Conservation (phyloP, 1,140 invertebrate species). For the Drosophila kikkawai region DNA sequence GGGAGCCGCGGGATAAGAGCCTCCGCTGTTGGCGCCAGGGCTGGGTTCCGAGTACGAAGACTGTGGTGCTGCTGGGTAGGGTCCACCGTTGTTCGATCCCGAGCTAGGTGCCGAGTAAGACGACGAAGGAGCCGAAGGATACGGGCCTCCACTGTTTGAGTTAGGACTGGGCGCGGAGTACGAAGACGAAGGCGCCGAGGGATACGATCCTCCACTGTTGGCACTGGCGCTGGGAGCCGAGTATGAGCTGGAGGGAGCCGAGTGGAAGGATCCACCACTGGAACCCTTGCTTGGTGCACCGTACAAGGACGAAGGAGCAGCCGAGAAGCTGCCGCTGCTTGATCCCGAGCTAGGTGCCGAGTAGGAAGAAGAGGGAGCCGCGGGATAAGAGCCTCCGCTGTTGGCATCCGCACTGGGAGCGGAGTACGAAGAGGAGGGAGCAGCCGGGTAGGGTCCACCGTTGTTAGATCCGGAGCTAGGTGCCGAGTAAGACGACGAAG, state of each 20-base stretch:
- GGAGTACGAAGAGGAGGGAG: constrained; percentile 74
- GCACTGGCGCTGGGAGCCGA: constrained; percentile 50
- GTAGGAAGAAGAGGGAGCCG: constrained; percentile 55
- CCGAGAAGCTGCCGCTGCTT: constrained; percentile 36
- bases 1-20: constrained; percentile 33
- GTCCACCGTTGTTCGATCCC: constrained; percentile 34
- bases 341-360: constrained; percentile 49
- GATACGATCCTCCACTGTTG: constrained; percentile 43
- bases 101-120: constrained; percentile 37
- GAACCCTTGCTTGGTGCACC: constrained; percentile 48
- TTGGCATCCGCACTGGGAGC: constrained; percentile 44
- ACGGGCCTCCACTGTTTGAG: constrained; percentile 28
- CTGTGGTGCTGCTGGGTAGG: constrained; percentile 44
- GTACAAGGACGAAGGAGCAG: constrained; percentile 65
- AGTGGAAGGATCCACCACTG: constrained; percentile 42
- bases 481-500: constrained; percentile 45
- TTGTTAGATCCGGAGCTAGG: constrained; percentile 64
- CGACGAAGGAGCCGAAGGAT: constrained; percentile 38
- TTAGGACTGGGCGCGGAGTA: constrained; percentile 54
- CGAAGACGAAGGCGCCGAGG: constrained; percentile 53
- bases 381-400: constrained; percentile 51
- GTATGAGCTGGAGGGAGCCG: constrained; percentile 57
- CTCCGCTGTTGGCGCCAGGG: constrained; percentile 20
- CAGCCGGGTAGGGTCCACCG: constrained; percentile 73
- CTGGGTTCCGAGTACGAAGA: constrained; percentile 58